Conservation (phyloP, 2,888 invertebrate species). For the Elaeidobius kamerunicus region DNA sequence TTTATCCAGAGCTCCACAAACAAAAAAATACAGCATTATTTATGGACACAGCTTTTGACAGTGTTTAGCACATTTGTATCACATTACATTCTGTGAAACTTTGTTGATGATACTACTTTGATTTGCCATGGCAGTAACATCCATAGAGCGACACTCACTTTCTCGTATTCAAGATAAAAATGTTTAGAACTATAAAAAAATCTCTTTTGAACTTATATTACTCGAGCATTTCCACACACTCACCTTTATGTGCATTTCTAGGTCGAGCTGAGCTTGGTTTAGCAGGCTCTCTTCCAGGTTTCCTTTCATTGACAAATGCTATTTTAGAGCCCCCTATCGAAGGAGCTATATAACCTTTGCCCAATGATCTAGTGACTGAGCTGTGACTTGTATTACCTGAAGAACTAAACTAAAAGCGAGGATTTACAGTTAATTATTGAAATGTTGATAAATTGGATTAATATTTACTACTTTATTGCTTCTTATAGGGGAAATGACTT, state of each 20-base stretch:
- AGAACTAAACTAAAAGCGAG: constrained; percentile 45
- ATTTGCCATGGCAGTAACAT: too few species aligned
- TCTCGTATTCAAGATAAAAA: too few species aligned
- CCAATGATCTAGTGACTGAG: constrained; percentile 43
- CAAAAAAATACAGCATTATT: too few species aligned
- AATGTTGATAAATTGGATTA: background rate
- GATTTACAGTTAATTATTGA: background rate
- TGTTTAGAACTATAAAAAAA: too few species aligned
- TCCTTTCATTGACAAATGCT: constrained; percentile 48
- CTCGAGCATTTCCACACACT: background rate
- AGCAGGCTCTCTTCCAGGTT: constrained; percentile 40
- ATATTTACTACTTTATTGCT: constrained; percentile 45
- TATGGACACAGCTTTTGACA: too few species aligned
- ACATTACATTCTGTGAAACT: too few species aligned
- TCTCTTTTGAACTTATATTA: too few species aligned
- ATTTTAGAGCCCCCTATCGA: constrained; percentile 44
- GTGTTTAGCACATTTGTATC: too few species aligned
- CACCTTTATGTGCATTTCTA: constrained; percentile 50
- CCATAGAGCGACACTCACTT: too few species aligned
- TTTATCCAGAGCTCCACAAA: too few species aligned
- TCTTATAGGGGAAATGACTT: constrained; percentile 47
- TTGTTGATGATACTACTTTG: too few species aligned
- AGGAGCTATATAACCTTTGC: constrained; percentile 36
- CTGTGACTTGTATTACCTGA: constrained; percentile 50
- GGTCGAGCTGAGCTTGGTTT: constrained; percentile 43